Evolutionary conservation across 2,797 vertebrate species (phyloP).

Genomic region (Ptychobarbus kaznakovi): DNA sequence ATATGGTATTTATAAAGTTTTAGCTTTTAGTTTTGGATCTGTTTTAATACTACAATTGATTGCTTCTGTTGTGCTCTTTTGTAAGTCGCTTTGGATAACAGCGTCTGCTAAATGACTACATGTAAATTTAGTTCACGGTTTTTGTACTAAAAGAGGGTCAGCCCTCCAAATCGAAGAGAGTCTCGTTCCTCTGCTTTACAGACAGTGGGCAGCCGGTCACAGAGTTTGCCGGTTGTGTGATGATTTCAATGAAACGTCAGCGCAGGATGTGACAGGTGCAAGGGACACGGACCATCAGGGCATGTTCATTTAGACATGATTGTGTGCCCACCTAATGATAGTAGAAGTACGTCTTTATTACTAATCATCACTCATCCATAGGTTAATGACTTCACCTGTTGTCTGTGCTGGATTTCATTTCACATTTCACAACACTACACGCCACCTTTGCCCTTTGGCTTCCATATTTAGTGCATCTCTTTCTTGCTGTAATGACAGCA

Average conservation of each 20-base stretch:
- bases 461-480: background rate
- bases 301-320: background rate
- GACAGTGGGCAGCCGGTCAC: background rate
- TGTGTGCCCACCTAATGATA: background rate
- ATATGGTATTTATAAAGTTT: too few relatives aligned
- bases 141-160: background rate
- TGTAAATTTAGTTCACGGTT: background rate
- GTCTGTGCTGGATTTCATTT: constrained; percentile 4
- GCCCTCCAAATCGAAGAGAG: background rate
- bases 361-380: background rate
- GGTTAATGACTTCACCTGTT: constrained; percentile 1
- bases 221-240: background rate
- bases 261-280: background rate
- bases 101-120: too few relatives aligned
- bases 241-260: background rate
- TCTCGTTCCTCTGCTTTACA: background rate
- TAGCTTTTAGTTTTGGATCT: too few relatives aligned
- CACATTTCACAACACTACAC: background rate
- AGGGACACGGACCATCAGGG: background rate
- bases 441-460: constrained; percentile 3
- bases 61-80: too few relatives aligned
- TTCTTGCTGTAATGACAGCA: constrained; percentile 2
- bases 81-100: too few relatives aligned
- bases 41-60: too few relatives aligned
- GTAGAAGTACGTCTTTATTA: background rate